These are phyloP conservation scores for Agrenia bidenticulata DNA, from an alignment of 2,888 invertebrate species.

Conservation along the genomic window DNA sequence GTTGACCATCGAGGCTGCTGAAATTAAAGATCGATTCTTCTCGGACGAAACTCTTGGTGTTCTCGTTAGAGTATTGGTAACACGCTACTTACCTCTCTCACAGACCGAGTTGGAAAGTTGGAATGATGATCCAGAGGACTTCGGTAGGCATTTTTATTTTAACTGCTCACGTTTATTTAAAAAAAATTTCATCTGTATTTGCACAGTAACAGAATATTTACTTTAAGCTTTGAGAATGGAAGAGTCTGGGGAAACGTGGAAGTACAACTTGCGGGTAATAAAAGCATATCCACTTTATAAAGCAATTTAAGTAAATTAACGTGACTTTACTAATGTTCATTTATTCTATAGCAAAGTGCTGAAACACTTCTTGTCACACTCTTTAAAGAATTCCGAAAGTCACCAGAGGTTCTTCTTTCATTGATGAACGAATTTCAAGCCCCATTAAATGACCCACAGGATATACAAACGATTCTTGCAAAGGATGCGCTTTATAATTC, in stretches of 20 bases:
- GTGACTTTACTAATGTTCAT: conserved; percentile 8
- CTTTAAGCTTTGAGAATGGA: conserved; percentile 59
- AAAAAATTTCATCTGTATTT: conserved; percentile 11
- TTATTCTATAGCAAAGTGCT: conserved; percentile 71
- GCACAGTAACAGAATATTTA: no score
- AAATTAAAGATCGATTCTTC: conserved; percentile 75
- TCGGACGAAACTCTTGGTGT: conserved; percentile 72
- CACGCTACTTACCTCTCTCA: conserved; percentile 83
- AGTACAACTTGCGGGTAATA: conserved; percentile 82
- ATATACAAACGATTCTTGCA: conserved; percentile 74
- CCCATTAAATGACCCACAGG: conserved; percentile 65
- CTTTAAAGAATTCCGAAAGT: conserved; percentile 74
- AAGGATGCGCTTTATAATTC: conserved; percentile 95
- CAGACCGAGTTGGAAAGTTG: conserved; percentile 80
- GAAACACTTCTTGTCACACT: conserved; percentile 81
- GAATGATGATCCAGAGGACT: conserved; percentile 88
- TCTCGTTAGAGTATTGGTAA: conserved; percentile 80
- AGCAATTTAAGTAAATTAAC: no score
- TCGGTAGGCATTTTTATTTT: conserved; percentile 61
- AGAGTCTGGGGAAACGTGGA: conserved; percentile 90
- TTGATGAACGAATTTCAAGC: conserved; percentile 70
- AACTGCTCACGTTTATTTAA: background rate
- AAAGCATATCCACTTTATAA: no score
- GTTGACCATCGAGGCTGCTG: conserved; percentile 64
- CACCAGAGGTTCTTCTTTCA: conserved; percentile 71